Evolutionary conservation across 2,888 invertebrate species (phyloP), one percentile per base, ranked within the genome.

Genomic region (Pheosia gnoma): DNA sequence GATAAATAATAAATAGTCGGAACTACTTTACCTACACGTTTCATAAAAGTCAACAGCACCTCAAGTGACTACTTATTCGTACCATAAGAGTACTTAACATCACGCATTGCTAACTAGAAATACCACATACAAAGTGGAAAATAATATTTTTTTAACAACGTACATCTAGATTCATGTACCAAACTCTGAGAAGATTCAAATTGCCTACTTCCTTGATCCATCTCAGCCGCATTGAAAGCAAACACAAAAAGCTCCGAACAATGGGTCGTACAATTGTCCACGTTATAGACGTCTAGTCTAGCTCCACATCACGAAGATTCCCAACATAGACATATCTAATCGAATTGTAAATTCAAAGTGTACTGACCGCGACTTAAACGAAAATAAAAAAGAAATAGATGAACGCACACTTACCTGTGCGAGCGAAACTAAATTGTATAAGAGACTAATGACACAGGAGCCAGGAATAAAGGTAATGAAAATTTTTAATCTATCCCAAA

Each of bases 171-270:
- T 65, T 61, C 58, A 66, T 63, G 58, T 53, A 53, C 57, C 63
- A 68, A 64, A 60, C 69, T 66, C 73, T 76, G 7, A 45, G 36
- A 57, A 45, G 13, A 45, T 45, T 6, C 68, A 86, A 88, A 92
- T 91, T 89, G 87, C 72, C 77, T 70, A 83, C 85, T 88, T 91
- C 92, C 92, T 87, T 73, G 66, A 80, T 70, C 73, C 69, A 84
- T 89, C 90, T 90, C 89, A 87, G 89, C 79, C 72, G 78, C 81
- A 87, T 89, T 86, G 83, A 87, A 81, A 75, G 72, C 74, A 81
- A 87, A 88, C 87, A 89, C 84, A 86, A 86, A 90, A 89, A 88
- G 77, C 72, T 74, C 69, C 62, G 71, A 80, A 89, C 88, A 91
- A 89, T 85, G 78, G 85, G 79, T 63, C 75, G 68, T 72, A 80